These are phyloP conservation scores for Bombylius discolor DNA, from an alignment of 2,888 invertebrate genomes.

Conservation along the genomic window DNA sequence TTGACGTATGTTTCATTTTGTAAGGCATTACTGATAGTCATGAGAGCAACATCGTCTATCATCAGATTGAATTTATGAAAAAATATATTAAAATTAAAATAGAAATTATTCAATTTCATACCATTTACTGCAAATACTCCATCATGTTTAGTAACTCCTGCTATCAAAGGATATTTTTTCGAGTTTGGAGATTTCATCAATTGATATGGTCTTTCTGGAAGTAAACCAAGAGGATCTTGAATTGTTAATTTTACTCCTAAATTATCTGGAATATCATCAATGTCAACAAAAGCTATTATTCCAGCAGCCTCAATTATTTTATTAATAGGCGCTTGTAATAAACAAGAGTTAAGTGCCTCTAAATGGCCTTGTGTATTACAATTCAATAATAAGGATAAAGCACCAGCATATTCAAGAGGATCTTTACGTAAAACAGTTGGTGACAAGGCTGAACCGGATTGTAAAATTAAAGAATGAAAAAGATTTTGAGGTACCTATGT, in stretches of 20 bases:
- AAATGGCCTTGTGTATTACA: conserved; percentile 16
- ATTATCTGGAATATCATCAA: conserved; percentile 4
- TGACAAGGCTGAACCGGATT: conserved; percentile 40
- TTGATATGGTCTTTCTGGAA: conserved; percentile 10
- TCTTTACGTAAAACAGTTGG: conserved; percentile 32
- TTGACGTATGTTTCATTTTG: no score
- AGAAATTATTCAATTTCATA: conserved; percentile 15
- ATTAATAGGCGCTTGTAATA: conserved; percentile 19
- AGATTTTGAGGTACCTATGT: conserved; percentile 19
- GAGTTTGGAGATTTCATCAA: conserved; percentile 15
- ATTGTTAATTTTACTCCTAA: conserved; percentile 12
- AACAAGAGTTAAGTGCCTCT: conserved; percentile 19
- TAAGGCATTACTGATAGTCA: no score
- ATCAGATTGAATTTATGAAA: no score
- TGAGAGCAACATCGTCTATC: no score
- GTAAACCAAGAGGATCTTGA: conserved; percentile 6
- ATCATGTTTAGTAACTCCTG: conserved; percentile 39
- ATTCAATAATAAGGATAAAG: conserved; percentile 19
- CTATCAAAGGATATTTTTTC: conserved; percentile 29
- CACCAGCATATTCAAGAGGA: conserved; percentile 20
- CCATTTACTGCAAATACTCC: conserved; percentile 37
- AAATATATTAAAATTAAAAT: no score
- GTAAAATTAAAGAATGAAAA: conserved; percentile 39
- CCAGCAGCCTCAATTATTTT: conserved; percentile 21
- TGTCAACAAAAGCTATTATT: background rate